Evolutionary conservation across 2,797 vertebrate genomes (phyloP).

Genomic region (Eupleurogrammus muticus): DNA sequence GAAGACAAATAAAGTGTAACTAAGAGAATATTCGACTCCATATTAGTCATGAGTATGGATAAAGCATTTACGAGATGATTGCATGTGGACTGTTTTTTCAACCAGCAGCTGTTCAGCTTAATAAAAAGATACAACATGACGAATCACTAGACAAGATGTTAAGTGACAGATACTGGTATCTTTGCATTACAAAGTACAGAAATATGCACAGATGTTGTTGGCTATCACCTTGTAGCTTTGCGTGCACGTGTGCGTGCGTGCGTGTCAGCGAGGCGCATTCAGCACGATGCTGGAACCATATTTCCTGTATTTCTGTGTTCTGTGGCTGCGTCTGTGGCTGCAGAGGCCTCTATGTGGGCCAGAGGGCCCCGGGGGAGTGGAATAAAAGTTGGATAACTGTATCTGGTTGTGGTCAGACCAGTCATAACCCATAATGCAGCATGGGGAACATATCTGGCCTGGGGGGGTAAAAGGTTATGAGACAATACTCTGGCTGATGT

Average conservation of each 20-base stretch:
- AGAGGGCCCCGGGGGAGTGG: conserved; percentile 30
- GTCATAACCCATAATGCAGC: conserved; percentile 55
- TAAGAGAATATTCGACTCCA: conserved; percentile 1
- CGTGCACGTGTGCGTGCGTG: background rate
- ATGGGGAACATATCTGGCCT: conserved; percentile 62
- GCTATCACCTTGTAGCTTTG: conserved; percentile 1
- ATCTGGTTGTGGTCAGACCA: conserved; percentile 56
- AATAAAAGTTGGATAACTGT: conserved; percentile 53
- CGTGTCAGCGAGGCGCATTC: conserved; percentile 5
- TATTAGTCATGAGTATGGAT: background rate
- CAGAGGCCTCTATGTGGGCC: conserved; percentile 27
- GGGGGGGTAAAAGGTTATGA: conserved; percentile 61
- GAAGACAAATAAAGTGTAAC: background rate
- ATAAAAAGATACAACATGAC: conserved; percentile 17
- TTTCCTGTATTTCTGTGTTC: conserved; percentile 29
- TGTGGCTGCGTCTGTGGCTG: conserved; percentile 27
- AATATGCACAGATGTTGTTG: conserved; percentile 25
- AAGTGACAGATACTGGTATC: background rate
- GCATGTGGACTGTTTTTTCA: conserved; percentile 4
- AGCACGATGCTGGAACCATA: conserved; percentile 14
- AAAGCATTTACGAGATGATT: conserved; percentile 4
- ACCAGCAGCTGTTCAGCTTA: conserved; percentile 20
- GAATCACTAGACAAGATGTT: background rate
- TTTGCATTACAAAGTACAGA: background rate
- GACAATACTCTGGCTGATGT: conserved; percentile 51